Conservation (phyloP, 2,113 vertebrate species). For the Tamias sibiricus region DNA sequence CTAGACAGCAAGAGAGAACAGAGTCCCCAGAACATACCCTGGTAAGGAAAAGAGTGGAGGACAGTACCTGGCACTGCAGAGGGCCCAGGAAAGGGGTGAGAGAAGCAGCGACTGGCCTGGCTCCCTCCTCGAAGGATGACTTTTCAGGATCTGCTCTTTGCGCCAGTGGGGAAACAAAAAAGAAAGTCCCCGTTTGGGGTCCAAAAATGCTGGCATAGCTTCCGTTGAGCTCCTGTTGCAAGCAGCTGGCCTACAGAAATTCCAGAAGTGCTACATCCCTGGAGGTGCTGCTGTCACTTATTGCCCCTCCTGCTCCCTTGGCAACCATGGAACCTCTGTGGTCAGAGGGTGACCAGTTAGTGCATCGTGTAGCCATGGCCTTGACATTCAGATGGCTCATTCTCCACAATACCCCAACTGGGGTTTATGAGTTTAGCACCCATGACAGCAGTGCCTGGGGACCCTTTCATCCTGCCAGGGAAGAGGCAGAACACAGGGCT, state of each 20-base stretch:
- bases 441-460: not conserved
- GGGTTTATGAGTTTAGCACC: not conserved
- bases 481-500: not conserved
- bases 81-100: not conserved
- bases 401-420: not conserved
- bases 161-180: not conserved
- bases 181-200: not conserved
- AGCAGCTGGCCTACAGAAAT: not conserved
- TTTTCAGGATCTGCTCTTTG: not conserved
- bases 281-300: not conserved
- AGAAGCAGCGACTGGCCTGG: not conserved
- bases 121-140: not conserved
- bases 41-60: not conserved
- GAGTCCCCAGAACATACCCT: not conserved
- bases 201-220: not conserved
- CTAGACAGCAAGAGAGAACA: not conserved
- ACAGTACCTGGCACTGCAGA: accelerated
- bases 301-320: too few species aligned
- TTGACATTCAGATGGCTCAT: not conserved
- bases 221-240: not conserved
- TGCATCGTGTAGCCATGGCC: not conserved
- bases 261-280: not conserved
- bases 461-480: not conserved
- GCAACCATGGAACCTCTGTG: not conserved
- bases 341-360: not conserved